Evolutionary conservation across 64 coral and sea anemone genomes (phyloP).

Genomic region (Stichodactyla helianthus): DNA sequence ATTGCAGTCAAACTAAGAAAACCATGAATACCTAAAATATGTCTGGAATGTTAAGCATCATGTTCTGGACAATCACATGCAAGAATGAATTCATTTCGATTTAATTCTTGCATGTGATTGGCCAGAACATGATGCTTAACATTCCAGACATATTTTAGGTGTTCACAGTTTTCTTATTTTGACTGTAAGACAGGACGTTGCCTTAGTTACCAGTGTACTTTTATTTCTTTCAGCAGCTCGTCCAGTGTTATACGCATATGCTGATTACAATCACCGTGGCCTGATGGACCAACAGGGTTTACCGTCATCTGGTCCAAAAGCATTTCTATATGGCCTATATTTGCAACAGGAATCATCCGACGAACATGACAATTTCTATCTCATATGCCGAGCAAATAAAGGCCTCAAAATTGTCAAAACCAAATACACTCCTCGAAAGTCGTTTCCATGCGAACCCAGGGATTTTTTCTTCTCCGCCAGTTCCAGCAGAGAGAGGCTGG

Average conservation of each 20-base stretch:
- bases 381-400: neutral
- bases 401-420: conserved; percentile 1
- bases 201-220: too few species aligned
- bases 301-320: neutral
- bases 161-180: too few species aligned
- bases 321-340: neutral
- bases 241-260: neutral
- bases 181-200: too few species aligned
- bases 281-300: neutral
- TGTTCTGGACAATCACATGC: too few species aligned
- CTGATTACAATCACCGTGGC: neutral
- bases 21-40: too few species aligned
- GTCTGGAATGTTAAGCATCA: too few species aligned
- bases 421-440: neutral
- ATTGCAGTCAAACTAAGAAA: too few species aligned
- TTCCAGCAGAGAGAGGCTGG: neutral
- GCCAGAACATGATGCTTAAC: too few species aligned
- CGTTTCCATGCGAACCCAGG: neutral
- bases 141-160: too few species aligned
- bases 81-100: too few species aligned
- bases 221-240: neutral
- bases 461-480: neutral
- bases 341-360: neutral
- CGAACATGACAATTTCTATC: neutral
- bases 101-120: too few species aligned